Conservation (phyloP, 2,797 vertebrate genomes). For the Botia kubotai region DNA sequence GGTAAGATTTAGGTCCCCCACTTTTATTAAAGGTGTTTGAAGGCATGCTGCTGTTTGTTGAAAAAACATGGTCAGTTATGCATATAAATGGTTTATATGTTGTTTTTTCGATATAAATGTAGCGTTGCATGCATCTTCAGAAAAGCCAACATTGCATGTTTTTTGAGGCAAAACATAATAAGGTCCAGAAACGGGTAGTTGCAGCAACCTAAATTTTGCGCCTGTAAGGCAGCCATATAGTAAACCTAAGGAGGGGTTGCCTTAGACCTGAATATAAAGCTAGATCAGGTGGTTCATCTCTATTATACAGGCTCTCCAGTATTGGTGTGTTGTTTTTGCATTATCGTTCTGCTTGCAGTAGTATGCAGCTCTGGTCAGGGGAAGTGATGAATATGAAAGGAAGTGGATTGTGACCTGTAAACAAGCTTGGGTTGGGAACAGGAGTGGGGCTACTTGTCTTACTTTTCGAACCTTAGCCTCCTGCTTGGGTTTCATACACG, state of each 20-base stretch:
- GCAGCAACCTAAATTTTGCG: not conserved
- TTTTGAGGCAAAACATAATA: not conserved
- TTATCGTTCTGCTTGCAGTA: constrained; percentile 20
- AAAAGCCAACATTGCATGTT: not conserved
- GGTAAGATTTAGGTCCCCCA: constrained; percentile 78
- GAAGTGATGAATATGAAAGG: constrained; percentile 70
- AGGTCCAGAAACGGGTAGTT: not conserved
- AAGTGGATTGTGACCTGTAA: constrained; percentile 75
- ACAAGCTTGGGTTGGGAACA: constrained; percentile 64
- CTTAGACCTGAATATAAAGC: constrained; percentile 12
- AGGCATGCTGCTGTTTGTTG: not conserved
- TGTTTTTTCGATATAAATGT: not conserved
- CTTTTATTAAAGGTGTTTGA: not conserved
- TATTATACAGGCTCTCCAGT: not conserved
- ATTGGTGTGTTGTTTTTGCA: constrained; percentile 21
- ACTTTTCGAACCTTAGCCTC: constrained; percentile 57
- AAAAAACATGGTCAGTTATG: constrained; percentile 16
- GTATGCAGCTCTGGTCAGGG: constrained; percentile 45
- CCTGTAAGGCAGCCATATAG: constrained; percentile 6
- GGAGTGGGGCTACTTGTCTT: constrained; percentile 54
- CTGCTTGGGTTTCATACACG: constrained; percentile 52
- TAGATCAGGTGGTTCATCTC: constrained; percentile 2
- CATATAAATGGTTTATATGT: constrained; percentile 29
- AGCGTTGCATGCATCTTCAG: constrained; percentile 34
- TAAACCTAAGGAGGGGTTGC: not conserved